phyloP scores from a whole-genome alignment of 2,888 invertebrate genomes.

The Eucera pruinosa region DNA sequence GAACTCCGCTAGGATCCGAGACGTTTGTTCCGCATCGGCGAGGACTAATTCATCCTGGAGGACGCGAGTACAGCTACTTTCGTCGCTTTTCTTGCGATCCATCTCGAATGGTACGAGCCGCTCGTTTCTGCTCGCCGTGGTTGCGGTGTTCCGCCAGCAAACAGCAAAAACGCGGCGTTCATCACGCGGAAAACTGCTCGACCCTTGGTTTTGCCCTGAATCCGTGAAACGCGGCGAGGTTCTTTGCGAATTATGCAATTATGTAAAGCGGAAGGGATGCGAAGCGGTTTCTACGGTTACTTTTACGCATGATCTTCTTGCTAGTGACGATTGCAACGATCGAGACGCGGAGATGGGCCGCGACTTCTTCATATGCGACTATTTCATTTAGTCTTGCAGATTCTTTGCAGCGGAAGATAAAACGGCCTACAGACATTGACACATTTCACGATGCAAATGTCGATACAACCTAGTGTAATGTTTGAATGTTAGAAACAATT shows the following conservation, averaged over 20 bases:
- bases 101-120: constrained; percentile 32
- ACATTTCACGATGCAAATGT: no score
- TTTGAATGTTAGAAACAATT: no score
- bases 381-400: neutral
- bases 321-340: neutral
- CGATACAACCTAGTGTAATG: no score
- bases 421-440: no score
- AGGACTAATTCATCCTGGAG: constrained; percentile 65
- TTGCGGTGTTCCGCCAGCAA: constrained; percentile 35
- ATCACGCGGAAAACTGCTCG: neutral
- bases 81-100: constrained; percentile 49
- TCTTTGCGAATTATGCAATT: constrained; percentile 42
- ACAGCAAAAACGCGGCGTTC: constrained; percentile 22
- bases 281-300: neutral
- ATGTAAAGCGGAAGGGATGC: constrained; percentile 19
- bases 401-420: neutral
- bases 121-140: constrained; percentile 39
- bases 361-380: neutral
- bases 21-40: constrained; percentile 73
- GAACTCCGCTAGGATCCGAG: constrained; percentile 65
- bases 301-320: constrained; percentile 5
- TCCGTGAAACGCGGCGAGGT: constrained; percentile 11
- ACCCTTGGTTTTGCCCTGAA: neutral
- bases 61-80: constrained; percentile 52
- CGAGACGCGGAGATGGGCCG: neutral